phyloP scores from a whole-genome alignment of 2,113 vertebrate species.

The Atlantisia rogersi region DNA sequence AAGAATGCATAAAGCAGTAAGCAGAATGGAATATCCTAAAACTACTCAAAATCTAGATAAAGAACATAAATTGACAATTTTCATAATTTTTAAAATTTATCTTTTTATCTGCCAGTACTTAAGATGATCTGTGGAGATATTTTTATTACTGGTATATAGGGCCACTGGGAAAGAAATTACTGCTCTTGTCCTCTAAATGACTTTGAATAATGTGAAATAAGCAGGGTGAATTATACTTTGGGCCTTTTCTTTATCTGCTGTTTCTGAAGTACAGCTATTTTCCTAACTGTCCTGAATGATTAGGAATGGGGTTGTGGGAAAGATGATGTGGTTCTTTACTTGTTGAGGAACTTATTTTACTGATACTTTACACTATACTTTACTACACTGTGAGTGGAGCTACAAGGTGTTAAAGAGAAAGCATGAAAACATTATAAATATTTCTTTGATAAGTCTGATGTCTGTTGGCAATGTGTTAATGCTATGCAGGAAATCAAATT shows the following conservation, averaged over 20 bases:
- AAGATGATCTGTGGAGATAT: not conserved
- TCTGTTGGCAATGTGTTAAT: not conserved
- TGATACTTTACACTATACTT: not conserved
- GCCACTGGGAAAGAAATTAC: not conserved
- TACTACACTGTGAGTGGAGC: not conserved
- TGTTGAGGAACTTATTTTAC: not conserved
- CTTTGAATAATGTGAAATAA: not conserved
- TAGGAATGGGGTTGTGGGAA: not conserved
- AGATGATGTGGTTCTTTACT: not conserved
- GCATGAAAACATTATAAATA: not conserved
- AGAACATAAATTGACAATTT: not conserved
- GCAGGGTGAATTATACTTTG: not conserved
- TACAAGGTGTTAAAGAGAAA: not conserved
- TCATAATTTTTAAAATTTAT: too few species aligned
- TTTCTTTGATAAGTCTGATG: not conserved
- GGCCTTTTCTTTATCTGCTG: not conserved
- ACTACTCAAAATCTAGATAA: not conserved
- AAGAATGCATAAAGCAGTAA: not conserved
- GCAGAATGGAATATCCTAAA: not conserved
- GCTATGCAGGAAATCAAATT: not conserved
- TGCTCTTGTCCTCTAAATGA: not conserved
- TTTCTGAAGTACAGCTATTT: not conserved
- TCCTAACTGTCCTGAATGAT: not conserved
- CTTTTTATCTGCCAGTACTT: not conserved
- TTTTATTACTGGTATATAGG: not conserved